These are phyloP conservation scores for Yponomeuta cagnagella DNA, from an alignment of 2,888 invertebrate species.

Conservation along the genomic window DNA sequence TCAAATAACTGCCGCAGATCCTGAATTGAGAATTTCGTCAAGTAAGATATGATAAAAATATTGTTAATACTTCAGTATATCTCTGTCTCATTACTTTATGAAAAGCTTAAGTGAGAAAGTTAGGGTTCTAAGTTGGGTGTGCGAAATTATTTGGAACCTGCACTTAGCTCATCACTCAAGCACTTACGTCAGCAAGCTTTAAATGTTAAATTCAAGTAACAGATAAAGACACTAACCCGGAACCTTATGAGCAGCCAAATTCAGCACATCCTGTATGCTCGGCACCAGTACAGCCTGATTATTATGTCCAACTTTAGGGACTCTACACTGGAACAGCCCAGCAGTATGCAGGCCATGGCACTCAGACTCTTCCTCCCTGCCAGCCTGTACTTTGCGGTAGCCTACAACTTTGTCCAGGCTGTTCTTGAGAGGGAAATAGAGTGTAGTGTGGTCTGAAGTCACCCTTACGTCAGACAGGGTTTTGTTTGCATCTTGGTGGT, in stretches of 20 bases:
- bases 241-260: conserved; percentile 64
- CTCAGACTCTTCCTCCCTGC: conserved; percentile 53
- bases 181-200: too few species aligned
- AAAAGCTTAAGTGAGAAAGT: too few species aligned
- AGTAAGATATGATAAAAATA: too few species aligned
- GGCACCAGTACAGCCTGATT: conserved; percentile 71
- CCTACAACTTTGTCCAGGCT: conserved; percentile 78
- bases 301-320: conserved; percentile 42
- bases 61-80: too few species aligned
- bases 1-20: not conserved
- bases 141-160: too few species aligned
- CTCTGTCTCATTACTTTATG: too few species aligned
- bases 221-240: conserved; percentile 47
- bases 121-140: too few species aligned
- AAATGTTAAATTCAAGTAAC: not conserved
- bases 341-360: conserved; percentile 51
- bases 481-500: conserved; percentile 58
- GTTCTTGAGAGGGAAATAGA: conserved; percentile 82
- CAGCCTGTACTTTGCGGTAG: conserved; percentile 75
- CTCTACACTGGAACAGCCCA: conserved; percentile 56
- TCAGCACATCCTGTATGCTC: conserved; percentile 58
- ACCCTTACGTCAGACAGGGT: conserved; percentile 74
- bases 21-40: not conserved
- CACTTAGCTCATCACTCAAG: too few species aligned
- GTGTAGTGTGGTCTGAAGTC: conserved; percentile 60